Evolutionary conservation across 2,888 invertebrate genomes (phyloP).

Genomic region (Dimorphilus gyrociliatus): DNA sequence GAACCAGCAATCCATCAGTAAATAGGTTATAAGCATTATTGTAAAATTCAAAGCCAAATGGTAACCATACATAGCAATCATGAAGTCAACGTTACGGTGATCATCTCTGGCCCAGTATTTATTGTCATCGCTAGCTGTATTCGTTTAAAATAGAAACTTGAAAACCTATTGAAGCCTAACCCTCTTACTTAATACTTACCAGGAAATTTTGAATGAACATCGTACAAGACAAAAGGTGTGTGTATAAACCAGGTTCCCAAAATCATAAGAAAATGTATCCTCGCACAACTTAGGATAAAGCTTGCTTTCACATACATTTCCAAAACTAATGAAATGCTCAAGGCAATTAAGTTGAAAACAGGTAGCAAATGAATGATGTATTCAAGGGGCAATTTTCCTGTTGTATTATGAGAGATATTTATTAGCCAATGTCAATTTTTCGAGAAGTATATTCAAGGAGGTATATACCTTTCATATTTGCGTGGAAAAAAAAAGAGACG

Average conservation of each 20-base stretch:
- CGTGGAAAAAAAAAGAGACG: conserved; percentile 8
- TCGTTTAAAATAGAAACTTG: conserved; percentile 1
- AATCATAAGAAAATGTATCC: conserved; percentile 12
- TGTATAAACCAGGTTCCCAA: conserved; percentile 20
- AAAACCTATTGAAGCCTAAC: background rate
- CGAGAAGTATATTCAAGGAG: no score
- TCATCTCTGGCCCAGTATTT: conserved; percentile 13
- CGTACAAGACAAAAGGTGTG: conserved; percentile 16
- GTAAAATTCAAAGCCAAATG: conserved; percentile 7
- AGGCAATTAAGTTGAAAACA: conserved; percentile 10
- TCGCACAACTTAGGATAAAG: conserved; percentile 11
- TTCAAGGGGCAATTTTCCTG: conserved; percentile 12
- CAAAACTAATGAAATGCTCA: conserved; percentile 6
- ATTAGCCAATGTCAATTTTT: no score
- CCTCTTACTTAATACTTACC: conserved; percentile 6
- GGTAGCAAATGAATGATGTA: conserved; percentile 14
- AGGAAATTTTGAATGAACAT: conserved; percentile 10
- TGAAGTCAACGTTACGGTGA: conserved; percentile 14
- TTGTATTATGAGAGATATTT: no score
- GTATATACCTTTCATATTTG: conserved; percentile 9
- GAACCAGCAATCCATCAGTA: no score
- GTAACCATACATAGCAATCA: conserved; percentile 12
- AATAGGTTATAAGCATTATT: conserved; percentile 6
- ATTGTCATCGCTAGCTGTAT: conserved; percentile 9
- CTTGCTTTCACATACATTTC: conserved; percentile 9